Percentiles rank a stretch among this genome's conserved stretches.
Evolutionary conservation across 1,140 invertebrate genomes (phyloP).

Genomic region (Papilio aristodemus): DNA sequence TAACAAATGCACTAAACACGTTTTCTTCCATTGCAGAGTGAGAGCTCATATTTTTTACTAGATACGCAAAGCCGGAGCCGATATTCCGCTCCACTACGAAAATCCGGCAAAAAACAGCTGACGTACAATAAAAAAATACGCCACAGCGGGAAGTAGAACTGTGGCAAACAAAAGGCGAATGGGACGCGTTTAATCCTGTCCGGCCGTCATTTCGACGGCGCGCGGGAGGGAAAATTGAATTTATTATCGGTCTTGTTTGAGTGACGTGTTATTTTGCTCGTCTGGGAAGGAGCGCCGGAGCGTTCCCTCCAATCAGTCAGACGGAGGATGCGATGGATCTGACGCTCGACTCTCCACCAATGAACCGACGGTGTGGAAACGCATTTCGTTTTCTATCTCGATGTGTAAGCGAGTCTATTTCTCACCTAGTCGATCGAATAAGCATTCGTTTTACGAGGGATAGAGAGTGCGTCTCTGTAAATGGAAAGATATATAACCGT

Average conservation of each 20-base stretch:
- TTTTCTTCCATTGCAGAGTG: background rate
- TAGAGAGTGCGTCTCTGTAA: background rate
- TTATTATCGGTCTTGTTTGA: conserved; percentile 78
- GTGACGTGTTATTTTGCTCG: conserved; percentile 79
- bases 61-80: conserved; percentile 18
- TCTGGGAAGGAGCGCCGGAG: conserved; percentile 59
- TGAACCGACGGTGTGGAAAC: conserved; percentile 43
- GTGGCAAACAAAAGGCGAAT: conserved; percentile 73
- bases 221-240: conserved; percentile 74
- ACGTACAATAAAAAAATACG: conserved; percentile 48
- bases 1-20: background rate
- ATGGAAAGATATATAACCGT: conserved; percentile 3
- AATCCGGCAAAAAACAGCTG: conserved; percentile 43
- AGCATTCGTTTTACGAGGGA: conserved; percentile 23
- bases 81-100: conserved; percentile 14
- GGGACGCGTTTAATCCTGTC: conserved; percentile 73
- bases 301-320: conserved; percentile 68
- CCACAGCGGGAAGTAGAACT: conserved; percentile 53
- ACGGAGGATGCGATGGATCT: conserved; percentile 51
- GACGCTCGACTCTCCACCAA: conserved; percentile 28
- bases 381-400: conserved; percentile 44
- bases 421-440: conserved; percentile 37
- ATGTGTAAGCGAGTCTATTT: conserved; percentile 24
- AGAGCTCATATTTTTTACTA: conserved; percentile 28
- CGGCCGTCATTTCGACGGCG: conserved; percentile 62